Percentiles rank a stretch among this genome's conserved stretches.
phyloP scores from a whole-genome alignment of 2,888 invertebrate species.

The Acrobasis suavella region DNA sequence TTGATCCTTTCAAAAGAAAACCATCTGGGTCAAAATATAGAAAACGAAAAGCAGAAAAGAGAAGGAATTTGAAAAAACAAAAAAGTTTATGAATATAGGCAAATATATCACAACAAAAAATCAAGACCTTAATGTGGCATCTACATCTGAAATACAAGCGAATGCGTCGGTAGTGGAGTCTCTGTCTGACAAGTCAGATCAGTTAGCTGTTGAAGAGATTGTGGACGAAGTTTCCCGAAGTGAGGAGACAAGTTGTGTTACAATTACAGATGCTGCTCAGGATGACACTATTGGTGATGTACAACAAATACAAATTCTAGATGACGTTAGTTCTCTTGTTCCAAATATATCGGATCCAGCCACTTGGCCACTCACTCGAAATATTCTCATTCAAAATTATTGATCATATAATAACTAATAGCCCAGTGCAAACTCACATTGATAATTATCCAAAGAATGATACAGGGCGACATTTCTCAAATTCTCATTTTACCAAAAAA shows the following conservation, averaged over 20 bases:
- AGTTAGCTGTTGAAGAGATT: conserved; percentile 14
- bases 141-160: background rate
- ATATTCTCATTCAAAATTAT: conserved; percentile 34
- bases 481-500: conserved; percentile 31
- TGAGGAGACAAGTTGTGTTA: background rate
- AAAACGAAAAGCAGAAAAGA: background rate
- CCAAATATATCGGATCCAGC: conserved; percentile 34
- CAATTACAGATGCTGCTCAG: conserved; percentile 14
- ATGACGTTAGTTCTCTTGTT: conserved; percentile 30
- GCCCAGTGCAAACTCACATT: conserved; percentile 27
- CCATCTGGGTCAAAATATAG: too few species aligned
- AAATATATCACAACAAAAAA: background rate
- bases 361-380: conserved; percentile 33
- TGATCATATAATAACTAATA: conserved; percentile 29
- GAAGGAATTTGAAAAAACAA: background rate
- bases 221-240: conserved; percentile 13
- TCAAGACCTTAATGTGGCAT: background rate
- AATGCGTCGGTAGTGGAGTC: background rate
- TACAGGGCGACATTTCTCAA: conserved; percentile 30
- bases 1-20: too few species aligned
- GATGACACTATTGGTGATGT: conserved; percentile 22
- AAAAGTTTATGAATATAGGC: background rate
- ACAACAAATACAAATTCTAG: conserved; percentile 30
- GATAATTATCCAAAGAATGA: conserved; percentile 30
- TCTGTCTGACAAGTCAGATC: conserved; percentile 12